phyloP scores from a whole-genome alignment of 2,797 vertebrate species.

The Eleutherodactylus coqui region DNA sequence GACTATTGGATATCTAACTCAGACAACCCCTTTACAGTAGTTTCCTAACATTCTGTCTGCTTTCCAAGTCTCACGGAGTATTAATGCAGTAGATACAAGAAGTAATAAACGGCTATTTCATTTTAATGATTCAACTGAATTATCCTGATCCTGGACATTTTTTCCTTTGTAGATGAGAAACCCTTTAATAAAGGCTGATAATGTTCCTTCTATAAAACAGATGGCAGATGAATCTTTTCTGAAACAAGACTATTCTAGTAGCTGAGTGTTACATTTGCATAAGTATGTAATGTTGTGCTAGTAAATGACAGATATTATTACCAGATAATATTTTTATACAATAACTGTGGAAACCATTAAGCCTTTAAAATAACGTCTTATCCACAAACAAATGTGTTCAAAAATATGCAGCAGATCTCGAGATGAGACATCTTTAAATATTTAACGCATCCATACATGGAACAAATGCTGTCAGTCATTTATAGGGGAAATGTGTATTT shows the following conservation, averaged over 20 bases:
- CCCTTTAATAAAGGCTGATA: background rate
- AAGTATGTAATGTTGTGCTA: background rate
- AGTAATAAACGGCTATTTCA: background rate
- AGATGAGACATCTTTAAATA: slow-evolving; percentile 8
- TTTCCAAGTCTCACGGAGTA: background rate
- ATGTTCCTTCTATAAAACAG: background rate
- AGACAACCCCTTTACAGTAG: background rate
- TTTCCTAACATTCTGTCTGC: background rate
- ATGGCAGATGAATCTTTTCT: background rate
- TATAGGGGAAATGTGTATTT: background rate
- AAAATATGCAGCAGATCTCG: background rate
- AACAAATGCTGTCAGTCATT: background rate
- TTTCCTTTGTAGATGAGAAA: background rate
- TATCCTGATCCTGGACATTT: background rate
- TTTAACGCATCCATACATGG: background rate
- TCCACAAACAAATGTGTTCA: background rate
- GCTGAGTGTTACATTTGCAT: slow-evolving; percentile 27
- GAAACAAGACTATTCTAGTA: background rate
- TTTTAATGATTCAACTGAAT: background rate
- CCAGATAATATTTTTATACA: background rate
- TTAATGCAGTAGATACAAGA: background rate
- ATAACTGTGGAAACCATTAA: slow-evolving; percentile 2
- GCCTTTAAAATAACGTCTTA: slow-evolving; percentile 19
- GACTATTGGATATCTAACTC: background rate
- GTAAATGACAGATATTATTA: slow-evolving; percentile 13